Evolutionary conservation across 2,888 invertebrate genomes (phyloP), one percentile per base, ranked within the genome.

Genomic region (Vannuccia rotundouncinata): DNA sequence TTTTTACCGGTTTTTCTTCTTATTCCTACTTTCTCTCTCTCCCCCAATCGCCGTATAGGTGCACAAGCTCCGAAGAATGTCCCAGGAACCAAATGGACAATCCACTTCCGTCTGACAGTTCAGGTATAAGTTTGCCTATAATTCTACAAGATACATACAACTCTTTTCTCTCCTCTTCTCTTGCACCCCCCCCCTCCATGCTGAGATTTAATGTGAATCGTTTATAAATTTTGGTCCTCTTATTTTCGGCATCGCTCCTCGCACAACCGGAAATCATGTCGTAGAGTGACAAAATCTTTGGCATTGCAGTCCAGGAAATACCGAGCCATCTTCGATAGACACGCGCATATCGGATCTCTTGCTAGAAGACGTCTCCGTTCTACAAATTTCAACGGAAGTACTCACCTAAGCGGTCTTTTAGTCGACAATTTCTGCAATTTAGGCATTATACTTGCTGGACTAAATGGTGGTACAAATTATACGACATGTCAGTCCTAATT

Each of bases 251-350:
- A n/a, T n/a, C n/a, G n/a, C n/a, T n/a, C n/a, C 66, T 17, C 66
- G 66, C 66, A 22, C 66, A 22, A 17, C 66, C 66, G 66, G 66
- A 66, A 66, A 66, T 66, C 66, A 22, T 22, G 10, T 66, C 66
- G 13, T 66, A 27, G 66, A 66, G 66, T 66, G 66, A 66, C 66
- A 66, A 66, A 66, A 66, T 66, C 66, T 66, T 22, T 66, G 66
- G 66, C 66, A 66, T 66, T 66, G 10, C 66, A 66, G 66, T 66
- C 10, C 22, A 13, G 66, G 66, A 45, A 45, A 45, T 45, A 45
- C 45, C 25, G 22, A 66, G 10, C 66, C 66, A 27, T 22, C 66
- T 66, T 66, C 66, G 2, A 22, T 22, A 66, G 66, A 66, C 66
- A 66, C 66, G 66, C 66, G 66, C 25, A 5, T 5, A 66, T 66